Percentiles rank a stretch among this genome's conserved stretches.
Conservation (phyloP, 1,140 invertebrate genomes). For the Heterodera carotae region DNA sequence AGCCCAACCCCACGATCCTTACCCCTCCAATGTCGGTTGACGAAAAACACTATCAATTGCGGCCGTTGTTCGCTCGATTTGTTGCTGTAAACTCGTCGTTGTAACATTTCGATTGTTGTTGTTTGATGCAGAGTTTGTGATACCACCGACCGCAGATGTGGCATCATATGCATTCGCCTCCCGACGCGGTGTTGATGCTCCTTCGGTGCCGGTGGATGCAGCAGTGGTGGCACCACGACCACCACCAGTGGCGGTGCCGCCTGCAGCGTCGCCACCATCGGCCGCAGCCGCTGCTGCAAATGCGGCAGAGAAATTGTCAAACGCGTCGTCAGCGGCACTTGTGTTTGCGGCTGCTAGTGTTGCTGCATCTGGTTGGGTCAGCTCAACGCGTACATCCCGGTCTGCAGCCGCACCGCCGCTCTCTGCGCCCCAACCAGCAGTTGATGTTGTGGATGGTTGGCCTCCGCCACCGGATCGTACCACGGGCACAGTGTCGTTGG, state of each 20-base stretch:
- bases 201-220: neutral
- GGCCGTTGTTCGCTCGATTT: neutral
- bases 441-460: neutral
- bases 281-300: neutral
- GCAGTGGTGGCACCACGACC: neutral
- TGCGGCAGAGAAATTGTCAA: neutral
- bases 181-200: neutral
- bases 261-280: neutral
- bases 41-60: neutral
- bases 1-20: neutral
- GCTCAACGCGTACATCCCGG: neutral
- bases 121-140: neutral
- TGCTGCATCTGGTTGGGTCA: neutral
- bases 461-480: neutral
- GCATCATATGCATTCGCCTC: neutral
- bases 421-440: neutral
- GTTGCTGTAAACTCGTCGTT: too few relatives aligned
- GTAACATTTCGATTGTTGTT: neutral
- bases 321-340: neutral
- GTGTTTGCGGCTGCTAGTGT: neutral
- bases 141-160: too few relatives aligned
- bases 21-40: neutral
- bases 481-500: conserved; percentile 33
- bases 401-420: neutral
- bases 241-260: neutral